phyloP scores from a whole-genome alignment of 2,888 invertebrate species.

The Rhingia rostrata region DNA sequence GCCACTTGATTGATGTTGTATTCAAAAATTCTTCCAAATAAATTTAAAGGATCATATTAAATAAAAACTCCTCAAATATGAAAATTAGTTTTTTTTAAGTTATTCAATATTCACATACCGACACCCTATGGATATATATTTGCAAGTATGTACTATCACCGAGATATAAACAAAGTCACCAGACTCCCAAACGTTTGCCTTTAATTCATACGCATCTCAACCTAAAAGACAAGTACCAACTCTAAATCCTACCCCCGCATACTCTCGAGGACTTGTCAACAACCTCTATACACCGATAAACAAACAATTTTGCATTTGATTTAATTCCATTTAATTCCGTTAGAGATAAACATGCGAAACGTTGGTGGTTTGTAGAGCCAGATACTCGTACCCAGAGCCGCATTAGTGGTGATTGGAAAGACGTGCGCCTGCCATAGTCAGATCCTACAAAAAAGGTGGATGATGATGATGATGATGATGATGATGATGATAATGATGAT shows the following conservation, averaged over 20 bases:
- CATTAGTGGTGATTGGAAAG: conserved; percentile 33
- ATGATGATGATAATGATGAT: neutral
- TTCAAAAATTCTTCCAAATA: too few relatives aligned
- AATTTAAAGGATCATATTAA: too few relatives aligned
- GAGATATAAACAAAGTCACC: too few relatives aligned
- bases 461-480: neutral
- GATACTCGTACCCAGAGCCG: neutral
- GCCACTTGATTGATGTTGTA: too few relatives aligned
- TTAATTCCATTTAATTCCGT: conserved; percentile 40
- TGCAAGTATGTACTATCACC: too few relatives aligned
- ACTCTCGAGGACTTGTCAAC: conserved; percentile 1
- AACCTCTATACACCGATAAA: conserved; percentile 29
- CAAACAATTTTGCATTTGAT: conserved; percentile 40
- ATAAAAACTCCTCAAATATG: too few relatives aligned
- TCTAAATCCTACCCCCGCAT: neutral
- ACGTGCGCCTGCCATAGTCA: conserved; percentile 8
- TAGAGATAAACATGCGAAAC: conserved; percentile 30
- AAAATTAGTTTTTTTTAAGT: too few relatives aligned
- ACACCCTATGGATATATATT: too few relatives aligned
- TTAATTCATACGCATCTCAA: too few relatives aligned
- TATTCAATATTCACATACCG: too few relatives aligned
- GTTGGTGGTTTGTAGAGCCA: neutral
- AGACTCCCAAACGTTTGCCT: too few relatives aligned
- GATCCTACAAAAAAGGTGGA: conserved; percentile 3
- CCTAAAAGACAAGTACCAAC: too few relatives aligned